Conservation (phyloP, 1,140 invertebrate species). For the Drosophila nasuta region DNA sequence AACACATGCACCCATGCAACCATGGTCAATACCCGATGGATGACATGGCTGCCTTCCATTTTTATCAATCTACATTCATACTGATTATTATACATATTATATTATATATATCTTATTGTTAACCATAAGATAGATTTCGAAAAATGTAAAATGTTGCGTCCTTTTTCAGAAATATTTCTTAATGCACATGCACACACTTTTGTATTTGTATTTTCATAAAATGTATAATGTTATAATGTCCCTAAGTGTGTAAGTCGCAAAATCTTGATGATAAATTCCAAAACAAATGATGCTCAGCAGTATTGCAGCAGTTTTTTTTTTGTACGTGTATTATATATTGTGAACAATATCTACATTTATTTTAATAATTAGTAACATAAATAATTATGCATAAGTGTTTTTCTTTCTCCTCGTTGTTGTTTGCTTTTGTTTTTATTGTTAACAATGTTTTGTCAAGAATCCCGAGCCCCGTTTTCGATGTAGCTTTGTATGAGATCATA, state of each 20-base stretch:
- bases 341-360: slow-evolving; percentile 83
- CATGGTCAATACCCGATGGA: slow-evolving; percentile 8
- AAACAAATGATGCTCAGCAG: slow-evolving; percentile 23
- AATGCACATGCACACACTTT: slow-evolving; percentile 48
- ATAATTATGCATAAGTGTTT: slow-evolving; percentile 65
- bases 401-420: slow-evolving; percentile 19
- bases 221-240: slow-evolving; percentile 5
- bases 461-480: slow-evolving; percentile 47
- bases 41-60: slow-evolving; percentile 41
- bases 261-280: slow-evolving; percentile 8
- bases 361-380: slow-evolving; percentile 80
- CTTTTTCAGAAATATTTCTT: slow-evolving; percentile 65
- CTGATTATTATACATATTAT: slow-evolving; percentile 17
- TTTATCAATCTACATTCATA: slow-evolving; percentile 33
- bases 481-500: slow-evolving; percentile 71
- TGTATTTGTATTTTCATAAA: slow-evolving; percentile 27
- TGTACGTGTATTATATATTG: slow-evolving; percentile 61
- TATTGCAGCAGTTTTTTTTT: slow-evolving; percentile 48
- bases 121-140: slow-evolving; percentile 46
- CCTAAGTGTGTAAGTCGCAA: slow-evolving; percentile 16
- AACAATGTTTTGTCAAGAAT: slow-evolving; percentile 41
- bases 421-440: slow-evolving; percentile 32
- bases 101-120: slow-evolving; percentile 62
- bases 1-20: slow-evolving; percentile 42
- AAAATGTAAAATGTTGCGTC: slow-evolving; percentile 62